Evolutionary conservation across 2,888 invertebrate genomes (phyloP).

Genomic region (Palloptera scutellata): DNA sequence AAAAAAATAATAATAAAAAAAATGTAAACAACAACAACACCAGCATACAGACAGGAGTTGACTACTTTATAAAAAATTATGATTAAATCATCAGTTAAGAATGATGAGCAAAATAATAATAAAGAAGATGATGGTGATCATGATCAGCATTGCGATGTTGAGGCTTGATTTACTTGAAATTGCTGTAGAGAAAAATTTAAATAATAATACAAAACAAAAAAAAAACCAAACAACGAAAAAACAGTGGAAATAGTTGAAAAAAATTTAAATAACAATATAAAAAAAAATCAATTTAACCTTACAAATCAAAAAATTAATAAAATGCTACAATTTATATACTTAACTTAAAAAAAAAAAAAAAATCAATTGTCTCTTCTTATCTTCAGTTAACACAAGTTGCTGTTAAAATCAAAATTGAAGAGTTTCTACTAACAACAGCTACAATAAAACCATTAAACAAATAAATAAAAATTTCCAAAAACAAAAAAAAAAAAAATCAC

Average conservation of each 20-base stretch:
- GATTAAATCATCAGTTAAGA: conserved; percentile 17
- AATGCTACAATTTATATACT: background rate
- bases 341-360: background rate
- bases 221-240: too few relatives aligned
- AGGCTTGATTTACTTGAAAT: conserved; percentile 1
- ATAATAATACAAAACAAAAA: too few relatives aligned
- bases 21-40: background rate
- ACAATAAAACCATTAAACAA: conserved; percentile 2
- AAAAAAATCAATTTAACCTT: background rate
- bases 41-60: background rate
- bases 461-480: background rate
- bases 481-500: background rate
- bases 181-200: too few relatives aligned
- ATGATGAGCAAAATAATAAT: background rate
- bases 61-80: conserved; percentile 11
- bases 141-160: background rate
- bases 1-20: conserved; percentile 4
- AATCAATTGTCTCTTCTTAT: too few relatives aligned
- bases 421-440: background rate
- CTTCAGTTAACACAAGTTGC: too few relatives aligned
- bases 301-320: background rate
- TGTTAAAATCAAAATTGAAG: too few relatives aligned
- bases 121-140: background rate
- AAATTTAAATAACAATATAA: background rate
- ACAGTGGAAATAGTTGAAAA: background rate